Percentiles rank a stretch among this genome's conserved stretches.
These are phyloP conservation scores for Pogona vitticeps DNA, from an alignment of 2,113 vertebrate species.

Conservation along the genomic window DNA sequence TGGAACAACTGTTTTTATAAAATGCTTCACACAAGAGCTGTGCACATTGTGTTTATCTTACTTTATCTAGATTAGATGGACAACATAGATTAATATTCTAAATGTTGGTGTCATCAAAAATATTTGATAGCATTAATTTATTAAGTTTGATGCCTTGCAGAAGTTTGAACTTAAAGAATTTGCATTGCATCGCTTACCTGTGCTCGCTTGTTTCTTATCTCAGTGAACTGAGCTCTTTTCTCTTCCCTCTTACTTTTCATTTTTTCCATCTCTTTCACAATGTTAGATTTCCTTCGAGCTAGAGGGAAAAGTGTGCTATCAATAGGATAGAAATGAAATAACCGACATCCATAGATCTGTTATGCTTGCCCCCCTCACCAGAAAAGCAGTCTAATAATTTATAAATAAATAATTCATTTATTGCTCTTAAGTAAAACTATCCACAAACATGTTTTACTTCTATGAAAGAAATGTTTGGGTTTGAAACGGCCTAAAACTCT, in stretches of 20 bases:
- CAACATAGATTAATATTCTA: background rate
- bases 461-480: background rate
- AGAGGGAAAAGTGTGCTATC: constrained; percentile 25
- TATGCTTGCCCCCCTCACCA: background rate
- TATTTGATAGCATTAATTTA: background rate
- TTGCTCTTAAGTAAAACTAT: background rate
- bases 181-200: constrained; percentile 76
- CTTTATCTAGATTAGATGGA: background rate
- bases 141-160: background rate
- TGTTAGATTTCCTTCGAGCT: constrained; percentile 84
- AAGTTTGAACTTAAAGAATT: constrained; percentile 9
- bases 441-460: background rate
- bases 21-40: background rate
- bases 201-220: constrained; percentile 82
- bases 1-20: background rate
- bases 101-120: background rate
- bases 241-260: constrained; percentile 86
- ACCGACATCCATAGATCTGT: background rate
- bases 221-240: constrained; percentile 77
- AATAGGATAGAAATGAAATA: background rate
- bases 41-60: background rate
- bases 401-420: background rate
- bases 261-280: constrained; percentile 83
- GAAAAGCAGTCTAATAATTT: background rate
- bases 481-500: background rate